phyloP scores from a whole-genome alignment of 2,888 invertebrate genomes.

The Halictus quadricinctus region DNA sequence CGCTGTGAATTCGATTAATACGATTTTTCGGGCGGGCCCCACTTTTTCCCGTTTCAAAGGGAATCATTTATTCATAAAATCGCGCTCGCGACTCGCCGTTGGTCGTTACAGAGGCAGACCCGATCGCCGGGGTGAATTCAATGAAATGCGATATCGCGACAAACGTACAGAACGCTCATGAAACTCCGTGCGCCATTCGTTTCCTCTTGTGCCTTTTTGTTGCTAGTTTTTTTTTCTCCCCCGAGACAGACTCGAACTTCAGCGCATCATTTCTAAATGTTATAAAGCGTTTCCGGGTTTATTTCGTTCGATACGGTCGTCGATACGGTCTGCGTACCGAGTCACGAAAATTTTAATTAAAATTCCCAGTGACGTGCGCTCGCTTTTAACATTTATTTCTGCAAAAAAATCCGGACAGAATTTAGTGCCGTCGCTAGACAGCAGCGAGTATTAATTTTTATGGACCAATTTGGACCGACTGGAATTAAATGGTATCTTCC shows the following conservation, averaged over 20 bases:
- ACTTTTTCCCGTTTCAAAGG: background rate
- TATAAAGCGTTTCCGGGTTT: background rate
- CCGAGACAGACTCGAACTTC: background rate
- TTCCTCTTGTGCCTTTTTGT: background rate
- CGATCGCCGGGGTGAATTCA: background rate
- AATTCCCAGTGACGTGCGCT: background rate
- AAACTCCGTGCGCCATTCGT: background rate
- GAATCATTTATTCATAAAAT: background rate
- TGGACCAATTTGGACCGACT: background rate
- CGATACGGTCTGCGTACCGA: background rate
- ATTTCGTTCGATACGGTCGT: background rate
- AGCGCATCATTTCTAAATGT: background rate
- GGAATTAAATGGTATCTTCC: background rate
- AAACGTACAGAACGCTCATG: background rate
- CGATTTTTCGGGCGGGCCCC: background rate
- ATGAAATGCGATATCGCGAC: background rate
- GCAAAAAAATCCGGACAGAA: background rate
- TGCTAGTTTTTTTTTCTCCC: background rate
- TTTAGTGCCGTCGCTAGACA: background rate
- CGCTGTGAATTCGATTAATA: conserved; percentile 13
- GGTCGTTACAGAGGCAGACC: background rate
- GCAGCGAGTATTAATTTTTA: background rate
- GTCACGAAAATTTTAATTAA: conserved; percentile 1
- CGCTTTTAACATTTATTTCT: background rate
- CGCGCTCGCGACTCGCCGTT: background rate